Evolutionary conservation across 2,888 invertebrate genomes (phyloP).

Genomic region (Trissoscelio sp.): DNA sequence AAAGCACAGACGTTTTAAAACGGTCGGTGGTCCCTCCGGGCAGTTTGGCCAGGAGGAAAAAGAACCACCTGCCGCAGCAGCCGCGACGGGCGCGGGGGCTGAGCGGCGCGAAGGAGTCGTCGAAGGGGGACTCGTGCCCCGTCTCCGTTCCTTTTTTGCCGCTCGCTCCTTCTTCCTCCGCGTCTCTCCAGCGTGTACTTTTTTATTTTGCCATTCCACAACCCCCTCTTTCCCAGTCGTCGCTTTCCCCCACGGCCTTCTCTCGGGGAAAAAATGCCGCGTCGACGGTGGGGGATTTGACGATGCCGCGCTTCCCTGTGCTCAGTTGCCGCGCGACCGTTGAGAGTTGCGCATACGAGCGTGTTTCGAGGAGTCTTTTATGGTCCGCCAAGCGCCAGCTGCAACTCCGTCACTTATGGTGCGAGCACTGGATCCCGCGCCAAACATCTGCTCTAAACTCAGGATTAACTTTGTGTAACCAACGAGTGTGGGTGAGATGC

Average conservation of each 20-base stretch:
- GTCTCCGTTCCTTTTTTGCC: constrained; percentile 58
- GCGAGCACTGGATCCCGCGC: constrained; percentile 19
- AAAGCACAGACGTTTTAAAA: constrained; percentile 71
- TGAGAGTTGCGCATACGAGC: constrained; percentile 77
- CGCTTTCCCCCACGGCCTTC: constrained; percentile 49
- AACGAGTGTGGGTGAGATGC: constrained; percentile 52
- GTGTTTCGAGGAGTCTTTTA: constrained; percentile 6
- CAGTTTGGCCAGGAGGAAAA: constrained; percentile 77
- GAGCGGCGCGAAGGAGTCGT: background rate
- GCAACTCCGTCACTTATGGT: constrained; percentile 29
- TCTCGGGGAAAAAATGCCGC: constrained; percentile 68
- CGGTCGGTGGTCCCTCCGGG: constrained; percentile 77
- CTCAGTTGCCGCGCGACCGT: constrained; percentile 83
- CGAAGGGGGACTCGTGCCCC: constrained; percentile 41
- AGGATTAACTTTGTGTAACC: constrained; percentile 42
- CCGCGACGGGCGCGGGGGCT: constrained; percentile 70
- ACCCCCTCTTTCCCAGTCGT: constrained; percentile 37
- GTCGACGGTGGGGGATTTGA: constrained; percentile 76
- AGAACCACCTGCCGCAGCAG: constrained; percentile 81
- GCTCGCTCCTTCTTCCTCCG: constrained; percentile 48
- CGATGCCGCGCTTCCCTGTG: constrained; percentile 79
- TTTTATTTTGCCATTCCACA: constrained; percentile 37
- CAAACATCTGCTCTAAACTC: constrained; percentile 26
- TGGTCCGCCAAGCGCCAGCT: constrained; percentile 37
- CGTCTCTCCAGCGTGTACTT: constrained; percentile 48